phyloP scores from a whole-genome alignment of 2,888 invertebrate species.

The Melikaiella ostensackeni region DNA sequence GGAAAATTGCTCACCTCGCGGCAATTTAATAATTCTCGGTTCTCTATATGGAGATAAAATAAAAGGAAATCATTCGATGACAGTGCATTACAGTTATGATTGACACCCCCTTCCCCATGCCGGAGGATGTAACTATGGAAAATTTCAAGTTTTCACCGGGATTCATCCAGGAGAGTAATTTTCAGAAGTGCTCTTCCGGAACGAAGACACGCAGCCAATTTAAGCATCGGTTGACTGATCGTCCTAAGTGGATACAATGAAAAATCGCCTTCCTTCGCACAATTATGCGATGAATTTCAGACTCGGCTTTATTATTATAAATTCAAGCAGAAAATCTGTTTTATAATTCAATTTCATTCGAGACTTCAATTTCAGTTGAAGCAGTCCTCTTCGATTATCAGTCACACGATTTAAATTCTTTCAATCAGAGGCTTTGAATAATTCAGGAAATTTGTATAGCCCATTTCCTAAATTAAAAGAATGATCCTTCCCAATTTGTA shows the following conservation, averaged over 20 bases:
- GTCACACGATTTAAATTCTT: background rate
- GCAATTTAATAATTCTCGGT: background rate
- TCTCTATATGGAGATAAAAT: constrained; percentile 32
- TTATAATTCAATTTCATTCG: background rate
- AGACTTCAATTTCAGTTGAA: background rate
- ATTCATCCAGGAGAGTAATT: constrained; percentile 55
- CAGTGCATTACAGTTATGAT: constrained; percentile 39
- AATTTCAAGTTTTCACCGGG: constrained; percentile 65
- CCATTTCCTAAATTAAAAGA: too few relatives aligned
- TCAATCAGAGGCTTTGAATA: too few relatives aligned
- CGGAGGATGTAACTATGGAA: constrained; percentile 51
- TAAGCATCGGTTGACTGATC: constrained; percentile 57
- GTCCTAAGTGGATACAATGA: constrained; percentile 54
- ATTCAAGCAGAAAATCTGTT: constrained; percentile 34
- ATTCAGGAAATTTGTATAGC: too few relatives aligned
- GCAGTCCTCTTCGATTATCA: background rate
- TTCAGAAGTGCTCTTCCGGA: constrained; percentile 65
- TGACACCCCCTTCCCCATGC: constrained; percentile 36
- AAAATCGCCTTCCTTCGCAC: constrained; percentile 55
- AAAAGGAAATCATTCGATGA: constrained; percentile 44
- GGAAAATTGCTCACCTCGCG: background rate
- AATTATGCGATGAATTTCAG: constrained; percentile 46
- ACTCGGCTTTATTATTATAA: background rate
- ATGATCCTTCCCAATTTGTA: too few relatives aligned
- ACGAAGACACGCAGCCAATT: constrained; percentile 55